A percentile compares a stretch with the other conserved stretches of the same genome.
Conservation (phyloP, 2,797 vertebrate species). For the Chelmon rostratus region DNA sequence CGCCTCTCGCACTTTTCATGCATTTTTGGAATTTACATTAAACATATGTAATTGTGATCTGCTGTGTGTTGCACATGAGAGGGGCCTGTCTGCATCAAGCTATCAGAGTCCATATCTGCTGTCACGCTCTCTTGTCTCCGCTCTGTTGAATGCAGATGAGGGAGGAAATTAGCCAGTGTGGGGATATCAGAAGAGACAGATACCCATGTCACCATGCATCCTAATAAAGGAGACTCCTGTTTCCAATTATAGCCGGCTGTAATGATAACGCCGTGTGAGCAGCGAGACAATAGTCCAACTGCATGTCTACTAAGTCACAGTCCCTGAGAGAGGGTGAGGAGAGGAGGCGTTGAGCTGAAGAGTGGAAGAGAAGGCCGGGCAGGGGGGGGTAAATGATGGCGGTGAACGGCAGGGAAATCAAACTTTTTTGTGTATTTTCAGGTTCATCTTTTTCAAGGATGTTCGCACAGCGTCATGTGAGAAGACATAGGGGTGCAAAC, state of each 20-base stretch:
- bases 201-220: constrained; percentile 88
- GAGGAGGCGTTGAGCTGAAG: constrained; percentile 22
- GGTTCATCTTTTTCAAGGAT: constrained; percentile 46
- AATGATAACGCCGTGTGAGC: constrained; percentile 86
- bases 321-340: constrained; percentile 45
- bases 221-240: constrained; percentile 86
- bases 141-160: constrained; percentile 78
- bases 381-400: constrained; percentile 26
- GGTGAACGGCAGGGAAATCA: neutral
- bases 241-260: constrained; percentile 88
- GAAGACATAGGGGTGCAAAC: constrained; percentile 38
- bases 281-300: constrained; percentile 72
- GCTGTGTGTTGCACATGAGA: constrained; percentile 3
- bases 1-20: neutral
- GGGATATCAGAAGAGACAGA: constrained; percentile 90
- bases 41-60: constrained; percentile 4
- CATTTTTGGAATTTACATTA: constrained; percentile 15
- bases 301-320: constrained; percentile 40
- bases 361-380: constrained; percentile 26
- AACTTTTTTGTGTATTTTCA: constrained; percentile 53
- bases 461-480: constrained; percentile 51
- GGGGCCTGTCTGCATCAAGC: constrained; percentile 6
- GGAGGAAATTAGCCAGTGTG: constrained; percentile 78
- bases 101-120: constrained; percentile 39
- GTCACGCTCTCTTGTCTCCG: constrained; percentile 59